Evolutionary conservation across 2,888 invertebrate genomes (phyloP).

Genomic region (Drosophila antonietae): DNA sequence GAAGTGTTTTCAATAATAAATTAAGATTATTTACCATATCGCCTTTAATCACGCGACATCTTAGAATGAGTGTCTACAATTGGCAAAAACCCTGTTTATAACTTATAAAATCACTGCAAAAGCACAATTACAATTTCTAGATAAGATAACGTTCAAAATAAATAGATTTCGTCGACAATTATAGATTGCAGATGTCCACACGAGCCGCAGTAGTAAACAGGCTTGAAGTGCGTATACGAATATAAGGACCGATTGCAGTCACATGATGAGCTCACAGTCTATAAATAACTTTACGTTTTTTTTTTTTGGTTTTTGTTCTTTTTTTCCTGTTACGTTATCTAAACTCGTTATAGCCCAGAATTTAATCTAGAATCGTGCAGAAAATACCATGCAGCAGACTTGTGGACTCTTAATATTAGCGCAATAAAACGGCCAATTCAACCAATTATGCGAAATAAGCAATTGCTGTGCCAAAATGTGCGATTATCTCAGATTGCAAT

Average conservation of each 20-base stretch:
- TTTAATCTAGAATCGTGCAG: slow-evolving; percentile 33
- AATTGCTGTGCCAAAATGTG: slow-evolving; percentile 9
- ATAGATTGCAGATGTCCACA: slow-evolving; percentile 25
- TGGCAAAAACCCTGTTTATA: background rate
- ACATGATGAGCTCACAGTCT: slow-evolving; percentile 37
- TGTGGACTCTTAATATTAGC: background rate
- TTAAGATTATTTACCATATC: background rate
- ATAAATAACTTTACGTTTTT: slow-evolving; percentile 4
- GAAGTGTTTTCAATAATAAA: slow-evolving; percentile 1
- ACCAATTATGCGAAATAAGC: slow-evolving; percentile 1
- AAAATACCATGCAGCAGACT: background rate
- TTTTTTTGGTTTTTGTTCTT: background rate
- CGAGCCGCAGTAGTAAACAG: background rate
- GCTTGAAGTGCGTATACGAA: slow-evolving; percentile 36
- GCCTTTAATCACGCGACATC: slow-evolving; percentile 6
- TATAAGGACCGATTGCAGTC: slow-evolving; percentile 41
- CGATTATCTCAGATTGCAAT: slow-evolving; percentile 13
- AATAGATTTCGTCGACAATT: slow-evolving; percentile 4
- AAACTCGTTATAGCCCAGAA: background rate
- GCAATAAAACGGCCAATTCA: slow-evolving; percentile 6
- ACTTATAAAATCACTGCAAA: slow-evolving; percentile 43
- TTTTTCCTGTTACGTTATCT: background rate
- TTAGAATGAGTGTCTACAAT: background rate
- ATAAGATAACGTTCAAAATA: slow-evolving; percentile 33
- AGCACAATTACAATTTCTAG: slow-evolving; percentile 15